Base-by-base conservation (phyloP, 2,113 vertebrate species). In the Xenotilapia leptura region DNA sequence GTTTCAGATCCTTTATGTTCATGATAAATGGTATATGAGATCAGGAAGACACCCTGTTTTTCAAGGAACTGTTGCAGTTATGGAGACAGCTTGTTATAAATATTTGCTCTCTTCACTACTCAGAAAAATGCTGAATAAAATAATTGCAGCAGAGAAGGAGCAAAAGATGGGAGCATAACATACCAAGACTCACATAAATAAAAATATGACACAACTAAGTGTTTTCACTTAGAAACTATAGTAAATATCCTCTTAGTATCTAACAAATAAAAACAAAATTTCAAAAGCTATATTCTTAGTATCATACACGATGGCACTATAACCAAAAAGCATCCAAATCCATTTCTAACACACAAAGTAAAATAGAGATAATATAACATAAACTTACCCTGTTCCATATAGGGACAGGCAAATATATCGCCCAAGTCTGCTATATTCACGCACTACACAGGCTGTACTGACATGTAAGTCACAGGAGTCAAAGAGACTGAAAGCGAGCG, bases 331-430 rank as follows among this genome's bases (percentile, higher is more conserved):
- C 42, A 77, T 51, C 45, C 45, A 28, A 77, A 23, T 62, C 5
- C 6, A 49, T 19, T 75, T 47, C 70, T 21, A 83, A 38, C 2
- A 4, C 13, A 38, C 60, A 5, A 54, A 10, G 45, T 6, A 6
- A 79, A 81, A 17, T 51, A 53, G 31, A 79, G 9, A 51, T 33
- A 19, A 31, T 14, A 38, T 28, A 3, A 23, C 3, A 56, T 21
- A 80, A 82, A 79, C 91, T 88, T 79, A 93, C 93, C 79, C 28
- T 26, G 17, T 17, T 55, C 42, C 77, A 80, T 38, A 23, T 10
- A 86, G 15, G 4, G 36, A 55, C 13, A 3, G 47, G 26, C 23
- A 77, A 49, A 8, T 77, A 12, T 49, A 15, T 15, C 19, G 4
- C 19, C 19, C 40, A 83, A 31, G 23, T 54, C 23, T 40, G 70